Conservation (phyloP, 1,140 invertebrate species). For the Trichonephila clavata region DNA sequence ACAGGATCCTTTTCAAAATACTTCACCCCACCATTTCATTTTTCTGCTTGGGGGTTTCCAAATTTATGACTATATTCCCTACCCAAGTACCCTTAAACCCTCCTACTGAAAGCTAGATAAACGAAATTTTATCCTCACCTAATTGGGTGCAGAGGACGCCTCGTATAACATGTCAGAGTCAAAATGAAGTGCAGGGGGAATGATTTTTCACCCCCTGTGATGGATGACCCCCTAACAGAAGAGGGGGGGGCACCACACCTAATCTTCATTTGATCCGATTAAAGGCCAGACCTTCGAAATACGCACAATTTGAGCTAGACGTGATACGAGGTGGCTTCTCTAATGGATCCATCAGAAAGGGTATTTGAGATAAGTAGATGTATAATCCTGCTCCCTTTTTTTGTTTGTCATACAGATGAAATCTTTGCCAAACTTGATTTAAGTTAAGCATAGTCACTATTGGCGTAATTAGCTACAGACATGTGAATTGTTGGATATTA, state of each 20-base stretch:
- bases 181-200: constrained; percentile 67
- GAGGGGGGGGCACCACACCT: constrained; percentile 52
- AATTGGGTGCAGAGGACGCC: constrained; percentile 70
- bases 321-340: constrained; percentile 42
- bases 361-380: constrained; percentile 32
- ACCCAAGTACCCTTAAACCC: neutral
- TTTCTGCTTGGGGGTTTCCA: neutral
- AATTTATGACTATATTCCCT: constrained; percentile 20
- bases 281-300: constrained; percentile 60
- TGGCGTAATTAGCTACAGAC: neutral
- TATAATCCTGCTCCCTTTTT: constrained; percentile 48
- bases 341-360: constrained; percentile 63
- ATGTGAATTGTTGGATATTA: neutral
- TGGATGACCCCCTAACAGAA: constrained; percentile 66
- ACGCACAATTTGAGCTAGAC: constrained; percentile 71
- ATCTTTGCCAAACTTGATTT: neutral
- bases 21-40: no score
- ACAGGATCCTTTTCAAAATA: no score
- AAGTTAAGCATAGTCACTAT: neutral
- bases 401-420: constrained; percentile 63
- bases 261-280: constrained; percentile 76
- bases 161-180: constrained; percentile 69
- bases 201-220: constrained; percentile 59
- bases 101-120: constrained; percentile 52
- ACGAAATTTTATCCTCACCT: constrained; percentile 74